These are phyloP conservation scores for Cryptoprocta ferox DNA, from an alignment of 2,797 vertebrate species.

Conservation along the genomic window DNA sequence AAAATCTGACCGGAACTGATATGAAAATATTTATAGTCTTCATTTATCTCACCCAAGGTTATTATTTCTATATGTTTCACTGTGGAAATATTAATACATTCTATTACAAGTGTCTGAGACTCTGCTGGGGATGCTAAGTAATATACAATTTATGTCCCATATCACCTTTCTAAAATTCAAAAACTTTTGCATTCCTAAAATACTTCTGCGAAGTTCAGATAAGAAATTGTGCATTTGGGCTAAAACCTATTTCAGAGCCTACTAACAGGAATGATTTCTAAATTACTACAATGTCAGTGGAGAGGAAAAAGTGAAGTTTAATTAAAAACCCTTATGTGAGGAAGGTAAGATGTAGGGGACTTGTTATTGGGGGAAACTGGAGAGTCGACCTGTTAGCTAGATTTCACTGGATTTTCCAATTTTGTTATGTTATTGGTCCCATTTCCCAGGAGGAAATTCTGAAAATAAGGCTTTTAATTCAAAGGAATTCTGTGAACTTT, in stretches of 20 bases:
- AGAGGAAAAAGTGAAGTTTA: not conserved
- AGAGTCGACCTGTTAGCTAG: not conserved
- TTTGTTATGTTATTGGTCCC: not conserved
- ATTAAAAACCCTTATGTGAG: not conserved
- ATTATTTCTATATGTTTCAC: not conserved
- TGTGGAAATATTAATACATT: not conserved
- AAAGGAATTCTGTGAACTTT: not conserved
- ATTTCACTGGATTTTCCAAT: not conserved
- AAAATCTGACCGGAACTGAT: not conserved
- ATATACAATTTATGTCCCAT: not conserved
- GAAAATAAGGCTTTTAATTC: slow-evolving; percentile 9
- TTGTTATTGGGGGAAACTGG: not conserved
- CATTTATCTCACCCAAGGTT: not conserved
- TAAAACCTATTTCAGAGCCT: not conserved
- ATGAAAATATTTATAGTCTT: not conserved
- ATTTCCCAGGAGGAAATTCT: slow-evolving; percentile 39
- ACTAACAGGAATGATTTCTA: not conserved
- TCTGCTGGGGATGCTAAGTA: not conserved
- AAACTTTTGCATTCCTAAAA: not conserved
- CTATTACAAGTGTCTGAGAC: not conserved
- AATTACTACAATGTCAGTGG: not conserved
- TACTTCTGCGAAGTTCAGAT: not conserved
- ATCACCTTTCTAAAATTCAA: not conserved
- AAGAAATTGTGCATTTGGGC: not conserved
- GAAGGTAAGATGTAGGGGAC: not conserved